Evolutionary conservation across 2,888 invertebrate species (phyloP), one percentile per base, ranked within the genome.

Genomic region (Sarcophaga subvicina): DNA sequence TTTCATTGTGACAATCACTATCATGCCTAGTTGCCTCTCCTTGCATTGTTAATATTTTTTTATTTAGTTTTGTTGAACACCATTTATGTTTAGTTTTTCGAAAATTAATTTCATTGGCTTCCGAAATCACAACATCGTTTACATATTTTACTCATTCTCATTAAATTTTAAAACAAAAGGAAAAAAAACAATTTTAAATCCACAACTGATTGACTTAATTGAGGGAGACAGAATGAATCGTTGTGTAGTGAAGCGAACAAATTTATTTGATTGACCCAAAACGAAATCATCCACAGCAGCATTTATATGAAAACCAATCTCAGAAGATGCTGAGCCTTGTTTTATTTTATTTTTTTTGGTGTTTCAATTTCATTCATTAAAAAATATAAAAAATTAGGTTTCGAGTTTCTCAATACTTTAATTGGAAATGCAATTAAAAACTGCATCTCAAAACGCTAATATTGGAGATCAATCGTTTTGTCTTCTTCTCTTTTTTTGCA

Each of bases 51-150:
- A 10, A 37, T 2, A 37, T 2, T 37, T 37, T 37, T 37, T 37
- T 37, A 8, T 37, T 37, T 37, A 37, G 10, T 37, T 37, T 37
- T 37, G 37, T 4, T 37, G 37, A 37, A 80, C 59, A 79, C 64
- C 79, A 84, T 80, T 77, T 72, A 69, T 47, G 72, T 86, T 77
- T 78, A 78, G 37, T 80, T 76, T 71, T 71, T 90, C 90, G 90
- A 90, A 92, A 93, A 93, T 93, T 93, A 93, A 93, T 93, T 93
- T 93, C 93, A 92, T 91, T 92, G 91, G 92, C 92, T 93, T 92
- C 92, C 92, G 92, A 93, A 93, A 93, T 91, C 91, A 91, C 91
- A 88, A 87, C 59, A 22, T 82, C 64, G 77, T 82, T 82, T 66
- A 77, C 76, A 82, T 82, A 47, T 82, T 82, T 71, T 64, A 60